Evolutionary conservation across 2,797 vertebrate genomes (phyloP).

Genomic region (Notolabrus celidotus): DNA sequence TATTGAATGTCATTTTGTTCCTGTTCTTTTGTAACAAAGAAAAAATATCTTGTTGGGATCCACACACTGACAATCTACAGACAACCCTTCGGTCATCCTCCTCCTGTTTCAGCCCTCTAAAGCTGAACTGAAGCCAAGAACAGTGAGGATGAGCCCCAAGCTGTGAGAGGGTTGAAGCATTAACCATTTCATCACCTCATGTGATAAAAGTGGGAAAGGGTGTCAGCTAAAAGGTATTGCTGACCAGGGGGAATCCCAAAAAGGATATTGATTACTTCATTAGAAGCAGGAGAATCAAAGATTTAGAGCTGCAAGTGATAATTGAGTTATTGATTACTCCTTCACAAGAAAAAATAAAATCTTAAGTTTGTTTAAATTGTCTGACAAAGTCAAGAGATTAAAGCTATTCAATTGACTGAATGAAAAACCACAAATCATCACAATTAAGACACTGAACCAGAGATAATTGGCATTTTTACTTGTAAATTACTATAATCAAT

Average conservation of each 20-base stretch:
- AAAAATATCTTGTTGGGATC: slow-evolving; percentile 1
- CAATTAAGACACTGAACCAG: too few species aligned
- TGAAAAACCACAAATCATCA: too few species aligned
- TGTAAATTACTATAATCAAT: too few species aligned
- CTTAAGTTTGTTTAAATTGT: background rate
- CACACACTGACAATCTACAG: slow-evolving; percentile 7
- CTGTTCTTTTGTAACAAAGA: background rate
- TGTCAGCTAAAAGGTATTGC: background rate
- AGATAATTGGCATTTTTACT: too few species aligned
- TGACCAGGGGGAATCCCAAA: background rate
- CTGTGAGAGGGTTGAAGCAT: slow-evolving; percentile 5
- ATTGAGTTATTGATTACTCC: too few species aligned
- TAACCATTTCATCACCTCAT: slow-evolving; percentile 30
- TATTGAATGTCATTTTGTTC: background rate
- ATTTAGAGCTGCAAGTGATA: background rate
- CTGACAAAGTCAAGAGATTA: too few species aligned
- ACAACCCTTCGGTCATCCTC: slow-evolving; percentile 1
- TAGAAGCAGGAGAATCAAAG: background rate
- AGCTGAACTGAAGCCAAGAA: slow-evolving; percentile 17
- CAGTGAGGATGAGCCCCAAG: slow-evolving; percentile 14
- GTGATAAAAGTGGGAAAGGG: slow-evolving; percentile 7
- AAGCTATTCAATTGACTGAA: too few species aligned
- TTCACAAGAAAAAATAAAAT: background rate
- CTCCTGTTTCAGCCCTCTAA: slow-evolving; percentile 19
- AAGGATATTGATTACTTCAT: background rate